These are phyloP conservation scores for Cassiopea xamachana DNA, from an alignment of 30 jellyfish, hydroid and myxozoan species.

Conservation along the genomic window DNA sequence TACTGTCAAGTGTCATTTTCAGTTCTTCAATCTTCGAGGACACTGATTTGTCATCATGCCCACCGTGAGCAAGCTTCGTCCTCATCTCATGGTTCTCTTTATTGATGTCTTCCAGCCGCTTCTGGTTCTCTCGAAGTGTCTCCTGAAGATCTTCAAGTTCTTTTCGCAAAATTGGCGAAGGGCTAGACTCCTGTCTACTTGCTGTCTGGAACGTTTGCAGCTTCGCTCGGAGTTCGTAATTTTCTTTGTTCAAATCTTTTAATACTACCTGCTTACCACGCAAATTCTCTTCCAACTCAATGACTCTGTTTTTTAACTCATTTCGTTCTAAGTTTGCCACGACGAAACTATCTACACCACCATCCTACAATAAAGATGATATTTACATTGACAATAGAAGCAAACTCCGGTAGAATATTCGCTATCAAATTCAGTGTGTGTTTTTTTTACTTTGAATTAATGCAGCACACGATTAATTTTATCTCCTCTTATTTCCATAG, in stretches of 20 bases:
- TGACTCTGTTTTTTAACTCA: conserved; percentile 70
- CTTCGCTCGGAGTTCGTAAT: conserved; percentile 70
- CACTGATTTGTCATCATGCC: conserved; percentile 67
- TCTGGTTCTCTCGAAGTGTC: conserved; percentile 61
- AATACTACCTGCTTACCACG: conserved; percentile 80
- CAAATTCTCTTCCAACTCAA: conserved; percentile 77
- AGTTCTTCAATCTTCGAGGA: conserved; percentile 71
- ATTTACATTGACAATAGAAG: too few relatives aligned
- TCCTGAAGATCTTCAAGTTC: conserved; percentile 75
- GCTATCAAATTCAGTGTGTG: too few relatives aligned
- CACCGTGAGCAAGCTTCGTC: conserved; percentile 54
- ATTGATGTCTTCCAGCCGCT: conserved; percentile 66
- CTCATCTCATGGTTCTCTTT: conserved; percentile 73
- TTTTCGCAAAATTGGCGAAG: conserved; percentile 72
- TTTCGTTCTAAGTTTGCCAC: conserved; percentile 79
- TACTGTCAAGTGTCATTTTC: conserved; percentile 43
- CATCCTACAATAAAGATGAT: conserved; percentile 21
- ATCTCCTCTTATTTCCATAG: too few relatives aligned
- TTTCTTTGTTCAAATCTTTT: conserved; percentile 79
- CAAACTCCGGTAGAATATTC: too few relatives aligned
- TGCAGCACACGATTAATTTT: too few relatives aligned
- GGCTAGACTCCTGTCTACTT: conserved; percentile 62
- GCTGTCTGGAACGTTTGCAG: conserved; percentile 40
- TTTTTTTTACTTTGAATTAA: too few relatives aligned
- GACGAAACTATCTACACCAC: conserved; percentile 76